These are phyloP conservation scores for Pecten maximus DNA, from an alignment of 2,888 invertebrate species.

Conservation along the genomic window DNA sequence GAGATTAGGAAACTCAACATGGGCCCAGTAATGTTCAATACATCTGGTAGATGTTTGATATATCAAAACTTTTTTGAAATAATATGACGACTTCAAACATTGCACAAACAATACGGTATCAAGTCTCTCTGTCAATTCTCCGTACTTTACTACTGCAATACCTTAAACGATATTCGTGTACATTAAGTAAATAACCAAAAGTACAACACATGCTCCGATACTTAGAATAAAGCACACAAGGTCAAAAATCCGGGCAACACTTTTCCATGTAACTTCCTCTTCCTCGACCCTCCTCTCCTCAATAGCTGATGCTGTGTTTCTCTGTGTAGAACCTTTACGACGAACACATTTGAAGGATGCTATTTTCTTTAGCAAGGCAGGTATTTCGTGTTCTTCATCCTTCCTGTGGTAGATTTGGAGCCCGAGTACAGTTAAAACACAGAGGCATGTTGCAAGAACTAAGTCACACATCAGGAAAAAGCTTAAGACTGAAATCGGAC, in stretches of 20 bases:
- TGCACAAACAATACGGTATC: no score
- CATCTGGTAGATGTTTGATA: no score
- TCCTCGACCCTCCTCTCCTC: not conserved
- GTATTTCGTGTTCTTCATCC: not conserved
- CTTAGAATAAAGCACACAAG: constrained; percentile 26
- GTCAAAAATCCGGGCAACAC: constrained; percentile 41
- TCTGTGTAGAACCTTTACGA: not conserved
- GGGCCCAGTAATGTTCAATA: no score
- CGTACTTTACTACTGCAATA: no score
- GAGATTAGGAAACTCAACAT: no score
- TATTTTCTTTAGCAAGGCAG: not conserved
- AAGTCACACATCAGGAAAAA: constrained; percentile 35
- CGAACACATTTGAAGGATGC: not conserved
- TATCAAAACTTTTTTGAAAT: no score
- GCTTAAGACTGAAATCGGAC: constrained; percentile 37
- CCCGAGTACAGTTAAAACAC: constrained; percentile 37
- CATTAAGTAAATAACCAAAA: not conserved
- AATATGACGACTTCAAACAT: no score
- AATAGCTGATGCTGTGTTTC: not conserved
- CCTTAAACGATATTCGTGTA: not conserved
- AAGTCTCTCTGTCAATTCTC: no score
- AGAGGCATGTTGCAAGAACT: constrained; percentile 34
- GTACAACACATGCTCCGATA: not conserved
- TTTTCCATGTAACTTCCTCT: constrained; percentile 40
- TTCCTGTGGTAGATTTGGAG: constrained; percentile 36